Evolutionary conservation across 2,888 invertebrate genomes (phyloP), one percentile per base, ranked within the genome.

Genomic region (Timema podura): DNA sequence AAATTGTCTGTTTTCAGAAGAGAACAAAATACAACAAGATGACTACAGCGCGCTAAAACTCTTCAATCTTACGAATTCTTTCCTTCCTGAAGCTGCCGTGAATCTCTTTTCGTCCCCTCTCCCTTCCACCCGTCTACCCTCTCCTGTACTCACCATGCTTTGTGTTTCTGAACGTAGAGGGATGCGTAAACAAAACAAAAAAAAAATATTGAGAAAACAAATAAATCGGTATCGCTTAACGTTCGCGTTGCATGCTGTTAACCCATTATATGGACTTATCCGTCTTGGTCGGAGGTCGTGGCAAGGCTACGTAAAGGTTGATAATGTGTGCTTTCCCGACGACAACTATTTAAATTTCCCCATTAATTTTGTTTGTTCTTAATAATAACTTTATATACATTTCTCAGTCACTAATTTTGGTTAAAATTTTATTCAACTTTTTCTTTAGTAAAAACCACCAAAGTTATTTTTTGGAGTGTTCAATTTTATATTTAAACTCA

Each of bases 1-100:
- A 82, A 82, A 82, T 82, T 82, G 82, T 82, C 82, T 81, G 79
- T 77, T 61, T 61, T 45, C 30, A 30, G 30, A 30, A 30, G 30
- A 45, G 61, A 61, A 61, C 30, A 61, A 61, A 61, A 61, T 61
- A 61, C 61, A 61, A 61, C 61, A 45, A 61, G 61, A 61, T 61
- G 61, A 61, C 44, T 6, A 30, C 61, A 45, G 61, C 61, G 61
- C 61, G 61, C 61, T 61, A 61, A 61, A 61, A 61, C 61, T 61
- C 67, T 67, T 67, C 67, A 67, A 67, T 67, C 67, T 67, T 46
- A 49, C 67, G 67, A 45, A 48, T 51, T 45, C 67, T 45, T 44
- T 51, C 54, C 67, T 67, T 65, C 65, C 65, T 65, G 47, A 65
- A 16, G n/a, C 9, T 30, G 30, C 30, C 16, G 61, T 45, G 44